Base-by-base conservation (phyloP, 30 jellyfish, hydroid and myxozoan species). In the Chironex yamaguchii region DNA sequence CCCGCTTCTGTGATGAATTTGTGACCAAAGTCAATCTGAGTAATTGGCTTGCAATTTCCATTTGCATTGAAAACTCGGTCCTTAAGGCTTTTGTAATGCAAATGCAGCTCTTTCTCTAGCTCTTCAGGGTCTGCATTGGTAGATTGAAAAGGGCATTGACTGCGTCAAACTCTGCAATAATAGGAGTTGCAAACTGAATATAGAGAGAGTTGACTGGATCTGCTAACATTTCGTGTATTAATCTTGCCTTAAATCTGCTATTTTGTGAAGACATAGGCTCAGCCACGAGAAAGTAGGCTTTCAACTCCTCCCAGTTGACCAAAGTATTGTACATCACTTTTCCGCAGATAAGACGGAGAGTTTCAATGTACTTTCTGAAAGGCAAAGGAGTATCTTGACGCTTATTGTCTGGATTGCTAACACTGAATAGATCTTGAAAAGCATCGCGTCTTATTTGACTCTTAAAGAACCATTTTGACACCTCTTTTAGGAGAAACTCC, bases 221-320 rank as follows among this genome's bases (percentile, higher is more conserved):
- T 29, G 22, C 29, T 81, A 87, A 63, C 96, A 87, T 78, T 42
- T 67, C 92, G n/a, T 20, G 71, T 36, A 76, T 20, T 65, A 76
- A 29, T 17, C 96, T 42, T 34, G 96, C 96, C 42, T 87, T 77
- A 48, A 12, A 77, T 62, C 88, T 77, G 22, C 75, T 49, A 32
- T 51, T 33, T 28, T 33, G 77, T 9, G 31, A n/a, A 12, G 86
- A 24, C 27, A 22, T 81, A 3, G 89, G 62, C 28, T 75, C 91
- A 22, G 89, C 93, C 36, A 65, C 62, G 11, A 49, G 51, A 76
- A 86, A 86, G 54, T 75, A 86, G 36, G 88, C 92, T 78, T 86
- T 86, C 22, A 86, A 81, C 68, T 76, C 96, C 35, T 86, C 91
- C 96, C 96, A 86, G 30, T 76, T 86, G 26, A 86, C 22, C 76